Percentiles rank a stretch among this genome's conserved stretches.
Evolutionary conservation across 2,113 vertebrate genomes (phyloP).

Genomic region (Barbus barbus): DNA sequence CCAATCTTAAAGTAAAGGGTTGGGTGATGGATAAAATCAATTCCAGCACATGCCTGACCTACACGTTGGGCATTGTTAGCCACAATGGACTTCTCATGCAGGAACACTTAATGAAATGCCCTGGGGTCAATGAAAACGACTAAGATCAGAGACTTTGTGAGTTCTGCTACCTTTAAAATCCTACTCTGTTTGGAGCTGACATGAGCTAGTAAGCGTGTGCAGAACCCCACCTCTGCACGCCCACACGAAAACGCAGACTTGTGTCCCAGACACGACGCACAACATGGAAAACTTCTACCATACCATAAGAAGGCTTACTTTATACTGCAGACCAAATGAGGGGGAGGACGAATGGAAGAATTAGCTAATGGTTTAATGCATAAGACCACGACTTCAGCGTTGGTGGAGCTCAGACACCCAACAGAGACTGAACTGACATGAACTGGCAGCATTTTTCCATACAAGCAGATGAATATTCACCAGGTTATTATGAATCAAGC

Average conservation of each 20-base stretch:
- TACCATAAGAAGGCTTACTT: constrained; percentile 44
- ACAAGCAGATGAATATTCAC: neutral
- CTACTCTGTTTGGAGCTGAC: constrained; percentile 13
- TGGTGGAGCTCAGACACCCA: constrained; percentile 28
- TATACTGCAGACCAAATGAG: constrained; percentile 32
- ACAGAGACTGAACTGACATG: constrained; percentile 16
- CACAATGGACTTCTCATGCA: neutral
- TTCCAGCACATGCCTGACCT: neutral
- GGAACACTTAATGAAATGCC: neutral
- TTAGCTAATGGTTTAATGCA: constrained; percentile 42
- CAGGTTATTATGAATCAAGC: neutral
- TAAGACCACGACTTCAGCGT: constrained; percentile 47
- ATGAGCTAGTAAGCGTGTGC: constrained; percentile 18
- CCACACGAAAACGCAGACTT: constrained; percentile 27
- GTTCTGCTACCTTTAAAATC: neutral
- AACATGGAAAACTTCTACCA: constrained; percentile 38
- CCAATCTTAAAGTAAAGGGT: constrained; percentile 2
- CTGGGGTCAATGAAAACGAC: neutral
- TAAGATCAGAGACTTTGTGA: neutral
- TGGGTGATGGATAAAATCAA: neutral
- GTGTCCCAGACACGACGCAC: constrained; percentile 43
- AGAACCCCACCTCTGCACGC: constrained; percentile 43
- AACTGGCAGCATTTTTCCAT: constrained; percentile 4
- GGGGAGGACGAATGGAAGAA: constrained; percentile 49
- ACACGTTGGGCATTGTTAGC: neutral